phyloP scores from a whole-genome alignment of 2,113 vertebrate species.

The Rhipidura dahli region DNA sequence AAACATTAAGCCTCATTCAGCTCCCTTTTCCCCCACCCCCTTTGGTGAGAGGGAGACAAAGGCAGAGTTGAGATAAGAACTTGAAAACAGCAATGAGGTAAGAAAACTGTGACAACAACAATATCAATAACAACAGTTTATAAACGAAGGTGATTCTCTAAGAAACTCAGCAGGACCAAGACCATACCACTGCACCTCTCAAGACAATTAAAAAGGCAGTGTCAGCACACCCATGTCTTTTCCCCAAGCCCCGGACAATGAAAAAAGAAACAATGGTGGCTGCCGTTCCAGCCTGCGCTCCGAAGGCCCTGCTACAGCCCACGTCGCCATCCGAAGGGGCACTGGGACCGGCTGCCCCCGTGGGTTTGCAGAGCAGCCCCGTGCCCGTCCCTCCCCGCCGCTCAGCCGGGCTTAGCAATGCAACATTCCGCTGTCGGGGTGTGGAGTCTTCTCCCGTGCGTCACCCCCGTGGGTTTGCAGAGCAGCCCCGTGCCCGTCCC shows the following conservation, averaged over 20 bases:
- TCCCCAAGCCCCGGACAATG: neutral
- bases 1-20: neutral
- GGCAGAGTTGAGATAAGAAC: neutral
- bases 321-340: too few relatives aligned
- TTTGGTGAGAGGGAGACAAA: neutral
- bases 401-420: too few relatives aligned
- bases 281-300: too few relatives aligned
- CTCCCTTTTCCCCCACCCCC: neutral
- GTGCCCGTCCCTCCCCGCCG: too few relatives aligned
- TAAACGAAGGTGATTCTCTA: neutral
- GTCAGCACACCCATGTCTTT: neutral
- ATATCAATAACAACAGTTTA: neutral
- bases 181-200: neutral
- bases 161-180: neutral
- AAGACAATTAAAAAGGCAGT: neutral
- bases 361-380: too few relatives aligned
- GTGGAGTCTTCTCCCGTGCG: too few relatives aligned
- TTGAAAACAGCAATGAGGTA: neutral
- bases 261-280: neutral
- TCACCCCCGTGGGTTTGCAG: too few relatives aligned
- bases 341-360: too few relatives aligned
- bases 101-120: neutral
- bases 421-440: too few relatives aligned
- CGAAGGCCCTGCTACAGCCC: too few relatives aligned
- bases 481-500: too few relatives aligned